These are phyloP conservation scores for Sprattus sprattus DNA, from an alignment of 2,113 vertebrate species.

Conservation along the genomic window DNA sequence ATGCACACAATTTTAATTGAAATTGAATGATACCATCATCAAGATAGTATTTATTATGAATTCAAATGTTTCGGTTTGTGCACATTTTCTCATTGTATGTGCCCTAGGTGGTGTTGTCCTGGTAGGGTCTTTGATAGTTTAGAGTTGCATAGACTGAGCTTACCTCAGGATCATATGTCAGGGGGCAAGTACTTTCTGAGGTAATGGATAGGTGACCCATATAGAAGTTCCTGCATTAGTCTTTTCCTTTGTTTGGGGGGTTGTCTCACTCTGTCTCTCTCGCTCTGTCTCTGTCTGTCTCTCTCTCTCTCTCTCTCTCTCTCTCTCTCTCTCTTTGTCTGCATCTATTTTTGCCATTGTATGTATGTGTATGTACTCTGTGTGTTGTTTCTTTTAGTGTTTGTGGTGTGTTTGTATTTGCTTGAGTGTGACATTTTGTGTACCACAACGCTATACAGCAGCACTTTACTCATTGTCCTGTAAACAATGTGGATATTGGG, in stretches of 20 bases:
- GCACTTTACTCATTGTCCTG: constrained; percentile 38
- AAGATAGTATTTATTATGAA: neutral
- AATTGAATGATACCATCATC: neutral
- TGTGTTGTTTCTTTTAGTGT: constrained; percentile 21
- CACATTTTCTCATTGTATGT: neutral
- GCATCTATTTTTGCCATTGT: neutral
- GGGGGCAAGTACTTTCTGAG: neutral
- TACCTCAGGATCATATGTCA: neutral
- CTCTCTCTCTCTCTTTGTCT: neutral
- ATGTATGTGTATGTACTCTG: neutral
- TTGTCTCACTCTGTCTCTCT: neutral
- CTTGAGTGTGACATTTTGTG: neutral
- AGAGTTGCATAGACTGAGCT: neutral
- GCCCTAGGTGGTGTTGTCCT: neutral
- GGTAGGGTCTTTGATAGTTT: neutral
- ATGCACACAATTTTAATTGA: neutral
- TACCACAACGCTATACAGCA: constrained; percentile 23
- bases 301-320: neutral
- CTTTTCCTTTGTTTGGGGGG: neutral
- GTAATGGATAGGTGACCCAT: constrained; percentile 7
- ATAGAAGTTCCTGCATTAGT: neutral
- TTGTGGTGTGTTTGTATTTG: neutral
- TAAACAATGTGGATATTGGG: constrained; percentile 30
- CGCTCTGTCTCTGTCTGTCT: neutral
- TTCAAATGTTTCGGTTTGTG: neutral